Conservation (phyloP, 2,888 invertebrate genomes). For the Monochamus alternatus region DNA sequence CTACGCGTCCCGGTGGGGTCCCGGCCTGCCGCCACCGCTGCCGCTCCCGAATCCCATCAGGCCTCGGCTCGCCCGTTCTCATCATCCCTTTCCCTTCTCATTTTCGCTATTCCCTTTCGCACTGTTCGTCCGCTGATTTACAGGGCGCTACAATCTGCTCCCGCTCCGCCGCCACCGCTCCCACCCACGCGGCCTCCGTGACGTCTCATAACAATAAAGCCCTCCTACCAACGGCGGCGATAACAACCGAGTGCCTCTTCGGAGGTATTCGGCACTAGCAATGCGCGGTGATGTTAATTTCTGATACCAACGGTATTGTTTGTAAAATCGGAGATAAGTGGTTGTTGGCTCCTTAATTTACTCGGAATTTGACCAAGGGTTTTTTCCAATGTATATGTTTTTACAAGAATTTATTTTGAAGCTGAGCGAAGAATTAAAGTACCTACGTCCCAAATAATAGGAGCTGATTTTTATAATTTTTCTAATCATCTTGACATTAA, state of each 20-base stretch:
- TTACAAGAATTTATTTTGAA: too few relatives aligned
- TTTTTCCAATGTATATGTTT: too few relatives aligned
- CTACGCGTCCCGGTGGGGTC: neutral
- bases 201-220: slow-evolving; percentile 46
- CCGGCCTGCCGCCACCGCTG: slow-evolving; percentile 17
- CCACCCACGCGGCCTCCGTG: slow-evolving; percentile 39
- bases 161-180: slow-evolving; percentile 52
- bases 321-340: too few relatives aligned
- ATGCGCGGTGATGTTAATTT: too few relatives aligned
- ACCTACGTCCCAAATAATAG: too few relatives aligned
- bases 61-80: slow-evolving; percentile 54
- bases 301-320: too few relatives aligned
- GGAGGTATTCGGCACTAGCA: neutral
- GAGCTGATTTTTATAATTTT: too few relatives aligned
- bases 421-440: too few relatives aligned
- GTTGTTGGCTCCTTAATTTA: too few relatives aligned
- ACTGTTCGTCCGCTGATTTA: slow-evolving; percentile 60
- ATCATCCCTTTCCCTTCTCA: slow-evolving; percentile 60
- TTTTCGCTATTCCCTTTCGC: slow-evolving; percentile 59
- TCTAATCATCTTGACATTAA: too few relatives aligned
- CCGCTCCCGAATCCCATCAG: slow-evolving; percentile 52
- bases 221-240: slow-evolving; percentile 35
- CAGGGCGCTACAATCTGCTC: slow-evolving; percentile 56
- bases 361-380: too few relatives aligned
- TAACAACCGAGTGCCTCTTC: neutral